Base-by-base conservation (phyloP, 2,888 invertebrate species). In the Pollenia labialis region DNA sequence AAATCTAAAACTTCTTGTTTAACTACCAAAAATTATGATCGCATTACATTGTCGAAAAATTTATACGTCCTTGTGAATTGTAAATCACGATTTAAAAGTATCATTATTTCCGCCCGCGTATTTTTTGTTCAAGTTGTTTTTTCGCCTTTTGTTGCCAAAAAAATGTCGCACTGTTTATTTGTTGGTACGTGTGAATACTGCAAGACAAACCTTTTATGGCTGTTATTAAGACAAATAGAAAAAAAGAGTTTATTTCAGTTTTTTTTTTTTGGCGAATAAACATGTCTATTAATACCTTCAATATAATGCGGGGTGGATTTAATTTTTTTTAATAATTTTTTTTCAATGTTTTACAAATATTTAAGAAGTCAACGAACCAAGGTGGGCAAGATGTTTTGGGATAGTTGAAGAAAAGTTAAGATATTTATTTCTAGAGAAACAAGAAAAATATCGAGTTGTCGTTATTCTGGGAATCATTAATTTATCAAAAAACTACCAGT, bases 71-170 rank as follows among this genome's bases (percentile, higher is more conserved):
- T 85, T 82, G 87, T 68, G 68, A 80, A 66, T 50, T 60, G 66
- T 71, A 82, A 82, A 85, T 81, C 87, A 85, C 87, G 85, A 85
- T 76, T 85, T 68, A 10, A 52, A 56, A 18, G 44, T 32, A 60
- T 81, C 60, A 81, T 81, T 87, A 79, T 87, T 80, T 87, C 81
- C 83, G 85, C 85, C 82, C 83, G 64, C 80, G 58, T 66, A 44
- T 79, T 60, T 80, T 71, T 74, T 48, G 32, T 54, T 71, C 12
- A 18, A 32, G 4, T 9, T 71, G 44, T 16, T 32, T 32, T 32
- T 69, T 52, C 6, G 4, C 40, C 16, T 58, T 52, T 44, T 44
- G 12, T 81, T 14, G 52, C 44, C 52, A 46, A 58, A 64, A 58
- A 74, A 50, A 66, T 46, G 14, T 52, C 44, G 81, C 58, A 58